These are phyloP conservation scores for Globodera rostochiensis DNA, from an alignment of 1,140 invertebrate species.

Conservation along the genomic window DNA sequence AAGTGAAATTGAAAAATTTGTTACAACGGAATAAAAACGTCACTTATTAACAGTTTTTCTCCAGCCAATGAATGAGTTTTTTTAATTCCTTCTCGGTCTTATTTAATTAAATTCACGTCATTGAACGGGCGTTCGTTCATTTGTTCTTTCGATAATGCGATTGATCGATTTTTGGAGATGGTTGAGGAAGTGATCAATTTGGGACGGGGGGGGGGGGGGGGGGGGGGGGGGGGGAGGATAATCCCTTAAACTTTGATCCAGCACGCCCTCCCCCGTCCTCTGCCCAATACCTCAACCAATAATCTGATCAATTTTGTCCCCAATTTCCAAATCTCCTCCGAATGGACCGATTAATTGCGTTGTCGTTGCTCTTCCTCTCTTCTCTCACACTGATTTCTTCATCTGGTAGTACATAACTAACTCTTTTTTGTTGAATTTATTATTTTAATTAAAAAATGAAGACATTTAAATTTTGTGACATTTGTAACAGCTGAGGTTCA, in stretches of 20 bases:
- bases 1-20: too few species aligned
- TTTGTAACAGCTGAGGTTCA: neutral
- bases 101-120: too few species aligned
- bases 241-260: neutral
- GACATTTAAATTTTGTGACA: neutral
- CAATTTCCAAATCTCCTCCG: neutral
- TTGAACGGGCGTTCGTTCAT: too few species aligned
- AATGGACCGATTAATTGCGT: neutral
- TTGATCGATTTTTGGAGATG: neutral
- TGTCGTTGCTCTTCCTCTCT: neutral
- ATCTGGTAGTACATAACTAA: neutral
- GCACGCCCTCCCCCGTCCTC: too few species aligned
- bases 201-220: too few species aligned
- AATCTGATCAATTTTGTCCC: neutral
- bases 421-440: neutral
- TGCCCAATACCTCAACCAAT: neutral
- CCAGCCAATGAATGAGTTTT: too few species aligned
- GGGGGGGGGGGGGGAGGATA: too few species aligned
- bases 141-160: too few species aligned
- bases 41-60: too few species aligned
- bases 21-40: too few species aligned
- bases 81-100: too few species aligned
- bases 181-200: neutral
- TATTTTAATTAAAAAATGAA: neutral
- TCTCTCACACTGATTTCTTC: neutral